phyloP scores from a whole-genome alignment of 2,113 vertebrate genomes.

The Fulica atra region DNA sequence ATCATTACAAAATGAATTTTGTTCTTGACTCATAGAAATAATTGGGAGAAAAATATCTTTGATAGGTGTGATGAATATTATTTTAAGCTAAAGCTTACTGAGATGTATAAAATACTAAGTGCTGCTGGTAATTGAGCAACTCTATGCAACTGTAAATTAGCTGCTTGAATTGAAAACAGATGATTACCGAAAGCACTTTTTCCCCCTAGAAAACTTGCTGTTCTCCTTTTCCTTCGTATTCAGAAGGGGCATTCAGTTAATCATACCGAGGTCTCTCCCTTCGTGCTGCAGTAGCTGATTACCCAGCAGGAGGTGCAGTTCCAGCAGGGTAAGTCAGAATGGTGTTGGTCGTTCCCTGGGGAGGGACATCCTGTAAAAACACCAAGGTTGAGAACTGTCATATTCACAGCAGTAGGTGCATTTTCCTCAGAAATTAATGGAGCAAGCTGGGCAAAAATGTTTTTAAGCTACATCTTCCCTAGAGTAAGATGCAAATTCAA shows the following conservation, averaged over 20 bases:
- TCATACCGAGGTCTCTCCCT: constrained; percentile 58
- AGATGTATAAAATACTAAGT: constrained; percentile 74
- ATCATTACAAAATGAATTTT: constrained; percentile 94
- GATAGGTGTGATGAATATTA: constrained; percentile 80
- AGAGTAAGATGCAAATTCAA: constrained; percentile 87
- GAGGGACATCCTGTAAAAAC: constrained; percentile 84
- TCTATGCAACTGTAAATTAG: constrained; percentile 58
- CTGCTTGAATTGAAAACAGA: constrained; percentile 77
- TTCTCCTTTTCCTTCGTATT: constrained; percentile 65
- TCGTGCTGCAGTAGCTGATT: constrained; percentile 69
- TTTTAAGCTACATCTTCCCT: constrained; percentile 84
- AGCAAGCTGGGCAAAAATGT: constrained; percentile 82
- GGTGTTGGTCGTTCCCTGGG: constrained; percentile 76
- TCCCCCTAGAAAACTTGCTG: constrained; percentile 2
- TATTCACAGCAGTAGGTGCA: constrained; percentile 83
- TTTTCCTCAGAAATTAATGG: constrained; percentile 87
- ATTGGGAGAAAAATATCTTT: constrained; percentile 80
- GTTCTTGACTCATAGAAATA: constrained; percentile 79
- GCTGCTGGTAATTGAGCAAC: constrained; percentile 78
- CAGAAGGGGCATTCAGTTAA: constrained; percentile 59
- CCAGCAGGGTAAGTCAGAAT: constrained; percentile 76
- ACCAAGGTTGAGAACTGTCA: constrained; percentile 86
- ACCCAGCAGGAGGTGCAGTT: constrained; percentile 75
- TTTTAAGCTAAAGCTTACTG: constrained; percentile 79
- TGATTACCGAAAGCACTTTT: constrained; percentile 66